Conservation (phyloP, 2,113 vertebrate species). For the Hyla sarda region DNA sequence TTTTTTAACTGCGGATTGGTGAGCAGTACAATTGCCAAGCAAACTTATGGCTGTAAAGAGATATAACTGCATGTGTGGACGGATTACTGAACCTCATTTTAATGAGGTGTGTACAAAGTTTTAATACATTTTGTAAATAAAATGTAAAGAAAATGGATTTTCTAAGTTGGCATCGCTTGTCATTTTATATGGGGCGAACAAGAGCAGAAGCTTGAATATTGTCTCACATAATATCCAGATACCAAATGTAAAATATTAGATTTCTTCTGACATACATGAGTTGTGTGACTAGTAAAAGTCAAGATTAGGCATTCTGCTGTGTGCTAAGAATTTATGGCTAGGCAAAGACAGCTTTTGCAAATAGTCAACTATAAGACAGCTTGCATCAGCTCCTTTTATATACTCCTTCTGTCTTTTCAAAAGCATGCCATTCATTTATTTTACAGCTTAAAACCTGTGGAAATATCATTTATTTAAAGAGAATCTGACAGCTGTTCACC, state of each 20-base stretch:
- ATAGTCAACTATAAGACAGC: background rate
- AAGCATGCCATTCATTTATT: background rate
- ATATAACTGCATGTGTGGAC: slow-evolving; percentile 94
- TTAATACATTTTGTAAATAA: slow-evolving; percentile 99
- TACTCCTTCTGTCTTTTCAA: background rate
- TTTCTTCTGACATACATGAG: background rate
- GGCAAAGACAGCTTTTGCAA: background rate
- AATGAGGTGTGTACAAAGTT: slow-evolving; percentile 97
- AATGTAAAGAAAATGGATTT: slow-evolving; percentile 86
- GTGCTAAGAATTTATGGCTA: background rate
- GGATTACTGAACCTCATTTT: slow-evolving; percentile 88
- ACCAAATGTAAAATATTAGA: background rate
- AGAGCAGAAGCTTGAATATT: background rate
- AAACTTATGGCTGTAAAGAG: slow-evolving; percentile 89
- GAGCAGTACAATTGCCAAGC: slow-evolving; percentile 84
- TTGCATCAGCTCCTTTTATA: background rate
- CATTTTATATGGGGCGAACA: background rate
- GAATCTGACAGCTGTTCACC: too few relatives aligned
- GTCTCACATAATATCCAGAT: background rate
- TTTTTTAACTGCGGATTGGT: slow-evolving; percentile 80
- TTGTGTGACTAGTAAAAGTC: background rate
- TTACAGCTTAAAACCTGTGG: background rate
- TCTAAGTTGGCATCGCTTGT: slow-evolving; percentile 30
- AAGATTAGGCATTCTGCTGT: background rate
- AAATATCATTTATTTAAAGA: too few relatives aligned